Evolutionary conservation across 1,140 invertebrate species (phyloP).

Genomic region (Diachasma alloeum): DNA sequence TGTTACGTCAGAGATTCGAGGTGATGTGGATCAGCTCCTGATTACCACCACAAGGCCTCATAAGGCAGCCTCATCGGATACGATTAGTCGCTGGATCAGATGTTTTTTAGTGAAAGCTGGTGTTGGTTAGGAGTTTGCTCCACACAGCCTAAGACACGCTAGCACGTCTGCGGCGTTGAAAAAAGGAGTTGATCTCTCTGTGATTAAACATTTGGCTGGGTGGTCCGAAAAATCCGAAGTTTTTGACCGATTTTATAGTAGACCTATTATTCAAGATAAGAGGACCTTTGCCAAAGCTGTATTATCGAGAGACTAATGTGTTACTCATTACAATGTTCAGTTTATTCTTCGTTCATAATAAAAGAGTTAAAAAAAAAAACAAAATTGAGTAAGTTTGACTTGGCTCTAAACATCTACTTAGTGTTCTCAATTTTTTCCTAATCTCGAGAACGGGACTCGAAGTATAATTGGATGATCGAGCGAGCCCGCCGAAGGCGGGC

Average conservation of each 20-base stretch:
- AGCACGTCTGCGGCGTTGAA: conserved; percentile 9
- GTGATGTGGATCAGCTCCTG: background rate
- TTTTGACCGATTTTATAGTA: conserved; percentile 20
- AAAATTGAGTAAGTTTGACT: too few species aligned
- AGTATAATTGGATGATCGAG: too few species aligned
- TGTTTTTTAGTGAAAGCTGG: conserved; percentile 16
- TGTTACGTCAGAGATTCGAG: background rate
- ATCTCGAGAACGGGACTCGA: too few species aligned
- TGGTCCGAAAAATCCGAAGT: conserved; percentile 27
- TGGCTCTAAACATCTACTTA: too few species aligned
- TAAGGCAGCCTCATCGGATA: conserved; percentile 18
- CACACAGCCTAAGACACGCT: conserved; percentile 23
- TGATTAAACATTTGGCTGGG: conserved; percentile 12
- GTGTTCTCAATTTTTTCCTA: too few species aligned
- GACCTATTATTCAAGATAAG: conserved; percentile 15
- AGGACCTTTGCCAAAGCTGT: conserved; percentile 11
- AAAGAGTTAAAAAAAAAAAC: too few species aligned
- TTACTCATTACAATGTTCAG: too few species aligned
- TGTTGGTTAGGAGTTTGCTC: background rate
- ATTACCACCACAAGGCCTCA: conserved; percentile 16
- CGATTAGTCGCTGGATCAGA: conserved; percentile 23
- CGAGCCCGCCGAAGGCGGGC: too few species aligned
- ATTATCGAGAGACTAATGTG: background rate
- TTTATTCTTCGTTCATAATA: too few species aligned
- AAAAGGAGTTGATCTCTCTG: background rate